phyloP scores from a whole-genome alignment of 2,797 vertebrate genomes.

The Pseudochirops cupreus region DNA sequence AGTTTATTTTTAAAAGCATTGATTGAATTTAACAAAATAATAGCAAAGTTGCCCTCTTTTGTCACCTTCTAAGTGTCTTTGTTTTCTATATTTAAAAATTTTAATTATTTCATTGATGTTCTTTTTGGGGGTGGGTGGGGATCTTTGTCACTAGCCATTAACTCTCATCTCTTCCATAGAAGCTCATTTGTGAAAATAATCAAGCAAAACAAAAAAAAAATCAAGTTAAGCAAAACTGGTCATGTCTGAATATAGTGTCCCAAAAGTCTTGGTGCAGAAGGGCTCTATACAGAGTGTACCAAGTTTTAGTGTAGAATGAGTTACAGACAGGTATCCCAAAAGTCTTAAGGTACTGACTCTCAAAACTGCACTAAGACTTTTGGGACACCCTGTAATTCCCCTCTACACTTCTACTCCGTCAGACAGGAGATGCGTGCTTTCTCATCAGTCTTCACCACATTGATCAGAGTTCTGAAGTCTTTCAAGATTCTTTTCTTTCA shows the following conservation, averaged over 20 bases:
- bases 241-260: too few relatives aligned
- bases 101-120: not conserved
- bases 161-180: not conserved
- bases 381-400: not conserved
- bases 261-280: too few relatives aligned
- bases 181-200: not conserved
- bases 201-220: too few relatives aligned
- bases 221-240: too few relatives aligned
- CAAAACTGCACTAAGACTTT: not conserved
- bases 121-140: too few relatives aligned
- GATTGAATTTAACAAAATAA: not conserved
- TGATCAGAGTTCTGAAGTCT: too few relatives aligned
- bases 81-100: not conserved
- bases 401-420: not conserved
- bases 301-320: too few relatives aligned
- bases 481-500: too few relatives aligned
- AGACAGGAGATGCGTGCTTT: not conserved
- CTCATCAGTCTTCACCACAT: not conserved
- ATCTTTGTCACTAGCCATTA: not conserved
- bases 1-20: not conserved
- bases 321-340: too few relatives aligned
- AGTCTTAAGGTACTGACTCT: too few relatives aligned
- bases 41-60: not conserved
- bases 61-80: not conserved
- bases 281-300: too few relatives aligned